A percentile compares a stretch with the other conserved stretches of the same genome.
Evolutionary conservation across 2,888 invertebrate genomes (phyloP).

Genomic region (Melanotus villosus): DNA sequence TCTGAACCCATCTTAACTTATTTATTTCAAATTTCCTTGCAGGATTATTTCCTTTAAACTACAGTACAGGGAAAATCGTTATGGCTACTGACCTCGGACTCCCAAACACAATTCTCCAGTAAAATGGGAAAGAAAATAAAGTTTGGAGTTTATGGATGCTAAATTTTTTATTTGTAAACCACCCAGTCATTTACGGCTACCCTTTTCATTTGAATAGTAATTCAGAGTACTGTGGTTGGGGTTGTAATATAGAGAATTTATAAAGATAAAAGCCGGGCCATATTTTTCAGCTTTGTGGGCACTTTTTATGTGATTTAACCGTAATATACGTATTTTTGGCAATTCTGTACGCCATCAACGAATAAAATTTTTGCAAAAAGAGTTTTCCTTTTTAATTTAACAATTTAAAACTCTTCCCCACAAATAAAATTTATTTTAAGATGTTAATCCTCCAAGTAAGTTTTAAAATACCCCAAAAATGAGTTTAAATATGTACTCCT

Average conservation of each 20-base stretch:
- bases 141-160: conserved; percentile 39
- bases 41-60: conserved; percentile 19
- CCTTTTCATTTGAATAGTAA: conserved; percentile 40
- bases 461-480: too few species aligned
- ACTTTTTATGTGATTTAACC: conserved; percentile 21
- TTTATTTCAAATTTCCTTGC: conserved; percentile 17
- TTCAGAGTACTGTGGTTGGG: conserved; percentile 21
- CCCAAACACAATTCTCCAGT: conserved; percentile 34
- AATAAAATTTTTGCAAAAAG: not conserved
- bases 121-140: conserved; percentile 39
- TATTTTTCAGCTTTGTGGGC: conserved; percentile 28
- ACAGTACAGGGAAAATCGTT: conserved; percentile 23
- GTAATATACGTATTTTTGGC: conserved; percentile 16
- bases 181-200: conserved; percentile 41
- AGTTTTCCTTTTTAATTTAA: not conserved
- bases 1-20: not conserved
- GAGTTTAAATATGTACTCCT: too few species aligned
- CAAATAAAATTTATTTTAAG: too few species aligned
- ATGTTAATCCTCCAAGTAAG: too few species aligned
- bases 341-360: not conserved
- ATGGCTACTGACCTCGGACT: conserved; percentile 30
- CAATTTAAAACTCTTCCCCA: too few species aligned
- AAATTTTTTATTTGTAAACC: conserved; percentile 43
- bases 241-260: conserved; percentile 36
- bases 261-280: conserved; percentile 28